Percentiles rank a stretch among this genome's conserved stretches.
phyloP scores from a whole-genome alignment of 1,140 invertebrate species.

The Drosophila eugracilis region DNA sequence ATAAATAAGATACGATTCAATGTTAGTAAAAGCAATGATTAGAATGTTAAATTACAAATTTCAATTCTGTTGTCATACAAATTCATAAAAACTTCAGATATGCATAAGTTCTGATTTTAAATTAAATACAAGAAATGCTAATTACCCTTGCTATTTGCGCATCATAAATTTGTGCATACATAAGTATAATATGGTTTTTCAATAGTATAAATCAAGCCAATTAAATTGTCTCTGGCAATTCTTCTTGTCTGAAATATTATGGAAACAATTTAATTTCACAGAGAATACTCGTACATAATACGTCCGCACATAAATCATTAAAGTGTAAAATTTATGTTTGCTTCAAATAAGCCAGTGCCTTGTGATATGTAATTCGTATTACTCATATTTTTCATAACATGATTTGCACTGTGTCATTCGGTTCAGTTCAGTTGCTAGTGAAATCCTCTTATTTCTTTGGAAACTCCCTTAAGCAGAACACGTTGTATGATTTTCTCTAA shows the following conservation, averaged over 20 bases:
- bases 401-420: background rate
- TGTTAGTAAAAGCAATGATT: no score
- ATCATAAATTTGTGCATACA: background rate
- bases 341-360: background rate
- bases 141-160: background rate
- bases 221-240: background rate
- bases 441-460: constrained; percentile 5
- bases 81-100: no score
- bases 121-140: background rate
- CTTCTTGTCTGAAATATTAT: background rate
- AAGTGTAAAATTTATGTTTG: background rate
- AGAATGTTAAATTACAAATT: no score
- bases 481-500: constrained; percentile 1
- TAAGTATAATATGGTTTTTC: background rate
- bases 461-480: background rate
- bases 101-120: background rate
- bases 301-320: background rate
- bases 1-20: background rate
- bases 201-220: background rate
- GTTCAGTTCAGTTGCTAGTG: background rate
- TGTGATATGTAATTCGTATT: background rate
- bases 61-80: no score
- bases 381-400: background rate
- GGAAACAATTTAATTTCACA: background rate
- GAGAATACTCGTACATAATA: background rate